Conservation (phyloP, 2,888 invertebrate genomes). For the Galeruca laticollis region DNA sequence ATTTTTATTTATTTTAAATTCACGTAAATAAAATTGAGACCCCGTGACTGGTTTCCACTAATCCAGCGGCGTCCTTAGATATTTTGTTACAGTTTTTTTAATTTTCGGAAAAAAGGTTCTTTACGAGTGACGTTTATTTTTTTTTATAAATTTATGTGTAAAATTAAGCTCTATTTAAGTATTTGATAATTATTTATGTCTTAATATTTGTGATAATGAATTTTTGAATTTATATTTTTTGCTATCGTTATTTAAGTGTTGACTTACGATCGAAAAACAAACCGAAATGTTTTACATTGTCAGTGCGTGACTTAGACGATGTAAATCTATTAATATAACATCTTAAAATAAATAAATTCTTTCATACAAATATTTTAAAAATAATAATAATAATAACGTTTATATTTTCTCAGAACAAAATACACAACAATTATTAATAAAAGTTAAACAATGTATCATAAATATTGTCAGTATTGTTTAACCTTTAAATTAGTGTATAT, state of each 20-base stretch:
- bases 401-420: too few relatives aligned
- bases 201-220: background rate
- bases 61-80: too few relatives aligned
- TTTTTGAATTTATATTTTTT: background rate
- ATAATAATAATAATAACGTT: too few relatives aligned
- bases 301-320: background rate
- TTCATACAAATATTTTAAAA: background rate
- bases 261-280: background rate
- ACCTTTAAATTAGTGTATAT: background rate
- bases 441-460: too few relatives aligned
- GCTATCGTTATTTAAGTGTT: background rate
- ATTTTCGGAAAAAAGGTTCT: background rate
- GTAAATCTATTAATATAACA: background rate
- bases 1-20: too few relatives aligned
- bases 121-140: constrained; percentile 19
- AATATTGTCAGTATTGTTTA: background rate
- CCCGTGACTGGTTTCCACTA: too few relatives aligned
- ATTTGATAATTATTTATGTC: background rate
- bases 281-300: background rate
- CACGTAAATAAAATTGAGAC: too few relatives aligned
- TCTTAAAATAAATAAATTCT: background rate
- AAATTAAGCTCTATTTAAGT: constrained; percentile 8
- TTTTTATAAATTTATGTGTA: constrained; percentile 16
- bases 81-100: background rate
- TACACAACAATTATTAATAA: too few relatives aligned